Evolutionary conservation across 2,797 vertebrate species (phyloP).

Genomic region (Ctenochaetus hawaiiensis): DNA sequence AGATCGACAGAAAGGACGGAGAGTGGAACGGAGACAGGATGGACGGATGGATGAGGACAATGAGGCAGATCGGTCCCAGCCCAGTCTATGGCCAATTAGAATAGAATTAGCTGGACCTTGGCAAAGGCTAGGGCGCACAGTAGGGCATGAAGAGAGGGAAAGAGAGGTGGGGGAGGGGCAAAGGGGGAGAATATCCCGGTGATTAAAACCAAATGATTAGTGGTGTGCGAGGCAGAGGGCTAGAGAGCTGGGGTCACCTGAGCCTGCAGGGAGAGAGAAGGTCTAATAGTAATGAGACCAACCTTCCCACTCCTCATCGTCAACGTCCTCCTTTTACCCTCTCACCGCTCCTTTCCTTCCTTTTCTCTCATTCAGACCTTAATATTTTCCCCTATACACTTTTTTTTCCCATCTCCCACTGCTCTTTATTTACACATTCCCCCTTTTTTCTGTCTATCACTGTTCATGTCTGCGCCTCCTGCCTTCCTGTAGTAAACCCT

Average conservation of each 20-base stretch:
- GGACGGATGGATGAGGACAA: conserved; percentile 79
- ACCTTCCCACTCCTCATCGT: conserved; percentile 66
- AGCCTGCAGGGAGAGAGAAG: conserved; percentile 80
- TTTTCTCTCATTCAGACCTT: conserved; percentile 31
- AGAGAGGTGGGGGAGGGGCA: conserved; percentile 53
- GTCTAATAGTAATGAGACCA: conserved; percentile 87
- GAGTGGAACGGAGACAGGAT: conserved; percentile 66
- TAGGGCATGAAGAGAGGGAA: conserved; percentile 74
- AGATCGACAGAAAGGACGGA: conserved; percentile 49
- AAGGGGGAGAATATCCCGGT: conserved; percentile 76
- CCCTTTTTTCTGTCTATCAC: conserved; percentile 49
- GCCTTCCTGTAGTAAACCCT: conserved; percentile 61
- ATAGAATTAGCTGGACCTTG: conserved; percentile 89
- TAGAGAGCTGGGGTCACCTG: conserved; percentile 76
- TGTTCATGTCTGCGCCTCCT: conserved; percentile 36
- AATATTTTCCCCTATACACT: conserved; percentile 34
- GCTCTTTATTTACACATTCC: conserved; percentile 63
- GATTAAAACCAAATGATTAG: conserved; percentile 85
- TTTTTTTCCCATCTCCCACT: conserved; percentile 46
- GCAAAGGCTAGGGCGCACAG: conserved; percentile 85
- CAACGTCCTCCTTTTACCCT: conserved; percentile 51
- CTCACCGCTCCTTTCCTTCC: conserved; percentile 25
- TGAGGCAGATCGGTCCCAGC: conserved; percentile 82
- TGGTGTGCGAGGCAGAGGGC: conserved; percentile 77
- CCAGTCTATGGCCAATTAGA: conserved; percentile 85